A percentile compares a stretch with the other conserved stretches of the same genome.
Evolutionary conservation across 2,888 invertebrate genomes (phyloP).

Genomic region (Hypercompe scribonia): DNA sequence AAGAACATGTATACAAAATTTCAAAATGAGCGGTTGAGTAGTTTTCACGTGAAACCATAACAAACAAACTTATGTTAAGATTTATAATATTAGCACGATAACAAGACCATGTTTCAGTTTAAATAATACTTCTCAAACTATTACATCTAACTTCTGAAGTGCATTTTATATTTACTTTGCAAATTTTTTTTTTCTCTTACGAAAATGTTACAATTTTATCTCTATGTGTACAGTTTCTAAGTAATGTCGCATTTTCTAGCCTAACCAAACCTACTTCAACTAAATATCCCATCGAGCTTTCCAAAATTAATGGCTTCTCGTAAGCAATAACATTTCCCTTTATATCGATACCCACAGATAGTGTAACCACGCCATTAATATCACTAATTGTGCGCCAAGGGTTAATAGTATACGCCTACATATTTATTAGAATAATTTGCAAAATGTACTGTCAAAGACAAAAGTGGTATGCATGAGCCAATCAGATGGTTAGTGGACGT

Average conservation of each 20-base stretch:
- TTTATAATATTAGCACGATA: too few relatives aligned
- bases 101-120: too few relatives aligned
- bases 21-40: too few relatives aligned
- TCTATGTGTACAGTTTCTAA: background rate
- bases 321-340: background rate
- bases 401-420: constrained; percentile 11
- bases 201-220: background rate
- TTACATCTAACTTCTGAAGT: too few relatives aligned
- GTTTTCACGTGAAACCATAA: too few relatives aligned
- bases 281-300: constrained; percentile 4
- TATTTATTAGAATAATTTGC: background rate
- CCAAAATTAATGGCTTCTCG: constrained; percentile 2
- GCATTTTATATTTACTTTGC: background rate
- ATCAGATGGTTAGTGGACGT: too few relatives aligned
- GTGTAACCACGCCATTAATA: constrained; percentile 9
- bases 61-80: too few relatives aligned
- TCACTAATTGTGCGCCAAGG: constrained; percentile 11
- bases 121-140: too few relatives aligned
- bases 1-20: too few relatives aligned
- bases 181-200: background rate
- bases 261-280: background rate
- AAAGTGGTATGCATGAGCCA: background rate
- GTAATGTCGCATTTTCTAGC: background rate
- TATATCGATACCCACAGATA: constrained; percentile 3
- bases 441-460: background rate